Base-by-base conservation (phyloP, 1,140 invertebrate species). In the Philopotamus ludificatus region DNA sequence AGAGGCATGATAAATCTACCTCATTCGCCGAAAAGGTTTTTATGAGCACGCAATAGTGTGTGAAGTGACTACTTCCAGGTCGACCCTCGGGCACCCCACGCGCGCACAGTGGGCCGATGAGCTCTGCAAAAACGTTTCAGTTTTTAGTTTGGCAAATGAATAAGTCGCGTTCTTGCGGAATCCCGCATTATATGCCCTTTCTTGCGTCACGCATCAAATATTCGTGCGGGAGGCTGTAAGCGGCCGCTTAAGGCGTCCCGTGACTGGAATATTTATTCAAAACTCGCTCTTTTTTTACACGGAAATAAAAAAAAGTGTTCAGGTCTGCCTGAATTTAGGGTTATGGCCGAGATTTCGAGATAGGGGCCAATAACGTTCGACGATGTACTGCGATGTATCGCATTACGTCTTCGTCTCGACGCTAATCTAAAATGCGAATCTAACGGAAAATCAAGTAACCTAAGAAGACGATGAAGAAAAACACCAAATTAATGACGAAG, bases 141-240 rank as follows among this genome's bases (percentile, higher is more conserved):
- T 34, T 7, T 47, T 47, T 47, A 47, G 4, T 4, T 16, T 8
- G 15, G 44, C 18, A 47, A 47, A 47, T 47, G 44, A 47, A 47
- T 47, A 47, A 47, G 44, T 16, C 18, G 18, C 44, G 18, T 47
- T 47, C 34, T 12, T 15, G 18, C 7, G 18, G 44, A 12, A 47
- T 20, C 44, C 15, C 44, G 18, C 18, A 7, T 47, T 47, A 47
- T 12, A 34, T 12, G 28, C 1, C 7, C 15, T 16, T 26, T 22
- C 21, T 53, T 22, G 23, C 18, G 34, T 54, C 54, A 41, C 26
- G 16, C 54, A 57, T 57, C 54, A 57, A 60, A 60, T 60, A 60
- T 60, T 60, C 57, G 42, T 34, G 16, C 39, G 55, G 55, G 39
- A n/a, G 22, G 21, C 57, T 22, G 15, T 60, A 60, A 60, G 57